Conservation (phyloP, 2,888 invertebrate genomes). For the Nysson spinosus region DNA sequence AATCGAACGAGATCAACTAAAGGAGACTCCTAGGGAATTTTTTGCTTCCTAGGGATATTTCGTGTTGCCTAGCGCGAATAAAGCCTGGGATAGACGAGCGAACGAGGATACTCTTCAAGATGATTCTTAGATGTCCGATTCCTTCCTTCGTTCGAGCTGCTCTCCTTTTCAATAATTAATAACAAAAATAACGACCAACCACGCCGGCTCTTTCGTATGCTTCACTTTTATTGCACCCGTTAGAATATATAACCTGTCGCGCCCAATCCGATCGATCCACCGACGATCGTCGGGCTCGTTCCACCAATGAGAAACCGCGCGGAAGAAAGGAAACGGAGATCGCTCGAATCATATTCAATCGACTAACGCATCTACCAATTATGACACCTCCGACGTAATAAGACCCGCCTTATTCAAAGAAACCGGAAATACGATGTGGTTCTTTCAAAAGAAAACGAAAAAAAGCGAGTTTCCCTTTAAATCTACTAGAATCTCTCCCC, state of each 20-base stretch:
- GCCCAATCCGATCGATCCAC: not conserved
- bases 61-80: no score
- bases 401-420: no score
- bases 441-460: no score
- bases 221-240: slow-evolving; percentile 41
- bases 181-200: slow-evolving; percentile 18
- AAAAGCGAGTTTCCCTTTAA: no score
- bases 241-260: slow-evolving; percentile 2
- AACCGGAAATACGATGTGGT: no score
- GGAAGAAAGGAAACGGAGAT: slow-evolving; percentile 11
- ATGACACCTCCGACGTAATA: no score
- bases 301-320: not conserved
- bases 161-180: slow-evolving; percentile 7
- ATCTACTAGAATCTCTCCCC: no score
- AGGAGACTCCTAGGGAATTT: slow-evolving; percentile 4
- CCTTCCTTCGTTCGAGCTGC: slow-evolving; percentile 1
- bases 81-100: not conserved
- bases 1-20: not conserved
- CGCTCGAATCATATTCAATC: no score
- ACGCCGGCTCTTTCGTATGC: not conserved
- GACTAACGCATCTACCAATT: not conserved
- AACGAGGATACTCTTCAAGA: not conserved
- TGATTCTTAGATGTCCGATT: not conserved
- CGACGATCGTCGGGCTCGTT: slow-evolving; percentile 1
- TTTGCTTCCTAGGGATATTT: not conserved